Conservation (phyloP, 2,797 vertebrate genomes). For the Scyliorhinus canicula region DNA sequence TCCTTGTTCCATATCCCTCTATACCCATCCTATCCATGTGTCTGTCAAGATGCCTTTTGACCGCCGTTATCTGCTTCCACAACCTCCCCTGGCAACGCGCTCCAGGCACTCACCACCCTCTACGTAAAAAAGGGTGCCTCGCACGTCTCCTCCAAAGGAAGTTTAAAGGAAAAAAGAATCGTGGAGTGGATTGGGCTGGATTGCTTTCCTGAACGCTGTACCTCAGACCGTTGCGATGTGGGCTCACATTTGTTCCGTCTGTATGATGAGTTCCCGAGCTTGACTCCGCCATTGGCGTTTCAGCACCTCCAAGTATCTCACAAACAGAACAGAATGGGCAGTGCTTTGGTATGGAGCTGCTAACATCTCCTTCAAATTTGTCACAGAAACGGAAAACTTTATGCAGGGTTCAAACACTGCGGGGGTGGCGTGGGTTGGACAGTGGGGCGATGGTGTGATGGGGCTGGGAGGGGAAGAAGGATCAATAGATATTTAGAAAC, state of each 20-base stretch:
- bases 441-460: not conserved
- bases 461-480: not conserved
- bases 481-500: not conserved
- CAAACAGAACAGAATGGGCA: not conserved
- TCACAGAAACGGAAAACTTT: not conserved
- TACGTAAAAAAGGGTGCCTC: too few species aligned
- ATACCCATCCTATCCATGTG: too few species aligned
- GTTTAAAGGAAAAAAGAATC: not conserved
- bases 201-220: not conserved
- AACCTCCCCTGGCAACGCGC: too few species aligned
- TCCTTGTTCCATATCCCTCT: too few species aligned
- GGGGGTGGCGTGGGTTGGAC: not conserved
- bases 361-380: not conserved
- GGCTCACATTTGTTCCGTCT: not conserved
- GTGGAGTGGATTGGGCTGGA: not conserved
- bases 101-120: too few species aligned
- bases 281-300: not conserved
- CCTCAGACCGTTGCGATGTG: not conserved
- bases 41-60: too few species aligned
- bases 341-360: not conserved
- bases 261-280: not conserved
- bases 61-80: too few species aligned
- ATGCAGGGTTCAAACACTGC: not conserved
- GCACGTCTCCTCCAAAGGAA: not conserved
- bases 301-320: not conserved